Evolutionary conservation across 1,140 invertebrate species (phyloP), one percentile per base, ranked within the genome.

Genomic region (Holotrichia oblita): DNA sequence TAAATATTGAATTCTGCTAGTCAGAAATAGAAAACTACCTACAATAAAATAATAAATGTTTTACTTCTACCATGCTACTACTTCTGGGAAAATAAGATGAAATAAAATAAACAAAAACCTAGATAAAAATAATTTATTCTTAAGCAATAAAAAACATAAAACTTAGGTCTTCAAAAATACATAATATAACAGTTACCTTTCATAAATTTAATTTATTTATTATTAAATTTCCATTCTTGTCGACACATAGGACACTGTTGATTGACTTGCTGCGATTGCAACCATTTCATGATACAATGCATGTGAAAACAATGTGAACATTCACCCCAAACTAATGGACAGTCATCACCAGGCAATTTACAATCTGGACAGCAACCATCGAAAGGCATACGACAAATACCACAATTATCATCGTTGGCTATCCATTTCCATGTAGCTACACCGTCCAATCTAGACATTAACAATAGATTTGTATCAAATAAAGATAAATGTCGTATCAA

Each of bases 271-370:
- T 99, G 98, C 17, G 97, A 96, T 85, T 99, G 96, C 48, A 99
- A 90, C 98, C 98, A 99, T 91, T 99, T 99, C 88, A 98, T 97
- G 85, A 99, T 99, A 88, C 98, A 99, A 88, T 99, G 98, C 87
- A 99, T 99, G 87, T 99, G 98, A 87, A 99, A 99, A 89, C 98
- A 99, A 89, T 99, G 98, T 0, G 97, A 98, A 88, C 98, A 99
- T 84, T 97, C 93, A 79, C 98, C 98, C 97, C 98, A 99, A 80
- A 99, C 98, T 85, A 99, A 88, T 17, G 98, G 98, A 88, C 98
- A 99, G 87, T 99, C 97, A 89, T 99, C 98, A 74, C 98, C 98
- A 44, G 98, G 98, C 82, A 98, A 90, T 90, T 98, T 98, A 89
- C 98, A 99, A 88, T 99, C 98, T 10, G 98, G 96, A 88, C 98